Conservation (phyloP, 1,140 invertebrate species). For the Drosophila navojoa region DNA sequence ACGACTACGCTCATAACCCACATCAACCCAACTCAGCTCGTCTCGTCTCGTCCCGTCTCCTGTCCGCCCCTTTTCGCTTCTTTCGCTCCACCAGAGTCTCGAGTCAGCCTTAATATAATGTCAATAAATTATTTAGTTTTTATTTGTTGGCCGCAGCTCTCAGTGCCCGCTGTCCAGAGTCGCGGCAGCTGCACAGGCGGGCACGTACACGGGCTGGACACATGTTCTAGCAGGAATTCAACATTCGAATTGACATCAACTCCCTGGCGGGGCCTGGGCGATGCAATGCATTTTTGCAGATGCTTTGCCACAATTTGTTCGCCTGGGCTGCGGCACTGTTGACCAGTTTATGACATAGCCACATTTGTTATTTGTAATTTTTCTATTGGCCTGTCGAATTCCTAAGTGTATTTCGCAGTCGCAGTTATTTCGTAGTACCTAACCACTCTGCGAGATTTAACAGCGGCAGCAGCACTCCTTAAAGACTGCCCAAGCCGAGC, state of each 20-base stretch:
- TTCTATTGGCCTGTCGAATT: constrained; percentile 26
- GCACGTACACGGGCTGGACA: constrained; percentile 69
- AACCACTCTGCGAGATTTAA: not conserved
- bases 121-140: constrained; percentile 76
- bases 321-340: constrained; percentile 12
- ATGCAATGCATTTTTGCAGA: constrained; percentile 50
- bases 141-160: constrained; percentile 32
- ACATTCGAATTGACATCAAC: constrained; percentile 75
- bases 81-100: not conserved
- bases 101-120: constrained; percentile 55
- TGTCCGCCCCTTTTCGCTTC: not conserved
- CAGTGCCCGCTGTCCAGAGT: not conserved
- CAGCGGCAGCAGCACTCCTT: not conserved
- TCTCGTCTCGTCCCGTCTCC: no score
- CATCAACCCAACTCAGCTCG: constrained; percentile 10
- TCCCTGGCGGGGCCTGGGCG: constrained; percentile 50
- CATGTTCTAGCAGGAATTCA: constrained; percentile 80
- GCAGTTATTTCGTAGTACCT: constrained; percentile 11
- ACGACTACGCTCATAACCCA: constrained; percentile 65
- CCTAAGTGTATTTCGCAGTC: constrained; percentile 4
- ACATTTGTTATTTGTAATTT: constrained; percentile 39
- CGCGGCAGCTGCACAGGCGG: constrained; percentile 25
- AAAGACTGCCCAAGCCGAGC: constrained; percentile 3
- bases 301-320: constrained; percentile 64
- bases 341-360: constrained; percentile 26